Percentiles rank a stretch among this genome's conserved stretches.
These are phyloP conservation scores for Brenthis hecate DNA, from an alignment of 2,888 invertebrate genomes.

Conservation along the genomic window DNA sequence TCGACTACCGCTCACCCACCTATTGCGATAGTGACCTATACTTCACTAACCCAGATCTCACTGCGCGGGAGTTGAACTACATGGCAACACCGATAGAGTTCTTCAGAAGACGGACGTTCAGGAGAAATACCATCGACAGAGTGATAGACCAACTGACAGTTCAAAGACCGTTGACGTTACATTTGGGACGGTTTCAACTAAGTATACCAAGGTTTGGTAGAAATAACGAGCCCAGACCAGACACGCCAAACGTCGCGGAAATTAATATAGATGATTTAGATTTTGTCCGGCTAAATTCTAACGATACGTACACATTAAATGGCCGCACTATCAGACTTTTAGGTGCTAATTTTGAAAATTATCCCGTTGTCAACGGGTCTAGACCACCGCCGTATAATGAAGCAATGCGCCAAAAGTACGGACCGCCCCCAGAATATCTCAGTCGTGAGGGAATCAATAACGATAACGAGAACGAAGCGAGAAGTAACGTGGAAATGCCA, in stretches of 20 bases:
- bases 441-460: constrained; percentile 56
- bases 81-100: constrained; percentile 60
- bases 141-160: constrained; percentile 53
- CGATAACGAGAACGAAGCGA: constrained; percentile 56
- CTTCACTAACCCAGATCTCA: constrained; percentile 54
- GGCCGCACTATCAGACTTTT: constrained; percentile 69
- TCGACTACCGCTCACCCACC: constrained; percentile 60
- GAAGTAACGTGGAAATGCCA: constrained; percentile 68
- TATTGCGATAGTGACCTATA: constrained; percentile 56
- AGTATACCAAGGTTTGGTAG: constrained; percentile 62
- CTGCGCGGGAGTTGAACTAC: constrained; percentile 55
- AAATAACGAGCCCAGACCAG: constrained; percentile 50
- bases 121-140: constrained; percentile 56
- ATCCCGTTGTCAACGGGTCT: constrained; percentile 50
- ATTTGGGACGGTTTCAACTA: constrained; percentile 68
- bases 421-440: constrained; percentile 74
- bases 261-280: constrained; percentile 65
- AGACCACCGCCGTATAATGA: constrained; percentile 72
- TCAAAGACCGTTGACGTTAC: constrained; percentile 55
- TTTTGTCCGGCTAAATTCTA: constrained; percentile 58
- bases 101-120: constrained; percentile 48
- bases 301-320: constrained; percentile 73
- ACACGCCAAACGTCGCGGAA: constrained; percentile 70
- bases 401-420: constrained; percentile 68
- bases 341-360: constrained; percentile 70